Evolutionary conservation across 2,113 vertebrate genomes (phyloP).

Genomic region (Cavia porcellus): DNA sequence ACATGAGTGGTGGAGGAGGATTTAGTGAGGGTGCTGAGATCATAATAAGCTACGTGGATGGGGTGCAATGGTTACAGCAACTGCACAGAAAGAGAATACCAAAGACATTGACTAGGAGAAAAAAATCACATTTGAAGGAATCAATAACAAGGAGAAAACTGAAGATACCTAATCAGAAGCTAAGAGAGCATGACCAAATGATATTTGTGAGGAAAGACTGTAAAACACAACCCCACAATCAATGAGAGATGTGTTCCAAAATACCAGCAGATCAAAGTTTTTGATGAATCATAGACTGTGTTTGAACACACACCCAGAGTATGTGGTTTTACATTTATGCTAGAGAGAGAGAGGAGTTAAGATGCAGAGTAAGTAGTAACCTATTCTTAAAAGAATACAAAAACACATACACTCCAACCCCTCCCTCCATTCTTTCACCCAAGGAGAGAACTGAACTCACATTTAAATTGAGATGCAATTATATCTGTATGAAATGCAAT

Average conservation of each 20-base stretch:
- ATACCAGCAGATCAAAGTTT: neutral
- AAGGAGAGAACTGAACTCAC: neutral
- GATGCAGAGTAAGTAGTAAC: neutral
- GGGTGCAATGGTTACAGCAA: neutral
- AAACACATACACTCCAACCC: neutral
- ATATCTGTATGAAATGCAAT: accelerated
- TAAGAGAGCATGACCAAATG: accelerated
- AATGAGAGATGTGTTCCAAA: neutral
- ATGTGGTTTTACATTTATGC: neutral
- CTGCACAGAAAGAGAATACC: neutral
- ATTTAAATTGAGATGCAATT: neutral
- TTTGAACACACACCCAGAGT: neutral
- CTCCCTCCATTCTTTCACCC: accelerated
- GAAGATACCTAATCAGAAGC: accelerated
- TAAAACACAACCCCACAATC: neutral
- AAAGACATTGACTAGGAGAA: neutral
- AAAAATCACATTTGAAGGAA: neutral
- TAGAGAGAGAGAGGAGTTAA: neutral
- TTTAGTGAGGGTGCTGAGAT: neutral
- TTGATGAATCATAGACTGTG: neutral
- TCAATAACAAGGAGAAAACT: neutral
- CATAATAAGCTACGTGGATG: neutral
- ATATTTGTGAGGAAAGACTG: neutral
- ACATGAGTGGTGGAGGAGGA: accelerated
- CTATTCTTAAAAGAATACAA: neutral